Conservation (phyloP, 2,797 vertebrate species). For the Rhadinocentrus ornatus region DNA sequence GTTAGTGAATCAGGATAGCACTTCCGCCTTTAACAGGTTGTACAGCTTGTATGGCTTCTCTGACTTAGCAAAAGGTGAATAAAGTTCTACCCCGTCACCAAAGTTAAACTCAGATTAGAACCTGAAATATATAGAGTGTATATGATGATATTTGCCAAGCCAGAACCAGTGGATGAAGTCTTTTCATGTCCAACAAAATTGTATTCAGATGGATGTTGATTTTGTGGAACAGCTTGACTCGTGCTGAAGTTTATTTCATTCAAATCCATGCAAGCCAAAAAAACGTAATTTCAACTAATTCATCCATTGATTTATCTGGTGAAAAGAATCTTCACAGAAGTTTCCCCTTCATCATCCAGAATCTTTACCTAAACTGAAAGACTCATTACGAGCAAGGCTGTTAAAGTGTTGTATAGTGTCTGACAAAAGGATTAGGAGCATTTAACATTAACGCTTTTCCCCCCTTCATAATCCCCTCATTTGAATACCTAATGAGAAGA, state of each 20-base stretch:
- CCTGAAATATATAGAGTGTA: not conserved
- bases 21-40: not conserved
- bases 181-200: not conserved
- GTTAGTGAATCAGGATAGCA: not conserved
- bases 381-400: slow-evolving; percentile 52
- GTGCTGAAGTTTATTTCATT: slow-evolving; percentile 18
- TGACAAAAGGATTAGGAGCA: slow-evolving; percentile 68
- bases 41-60: slow-evolving; percentile 14
- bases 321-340: slow-evolving; percentile 38
- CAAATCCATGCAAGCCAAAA: slow-evolving; percentile 25
- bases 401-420: slow-evolving; percentile 63
- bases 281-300: slow-evolving; percentile 26
- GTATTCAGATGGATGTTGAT: not conserved
- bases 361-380: slow-evolving; percentile 45
- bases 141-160: not conserved
- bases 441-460: slow-evolving; percentile 55
- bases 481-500: slow-evolving; percentile 72
- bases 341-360: slow-evolving; percentile 25
- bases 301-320: slow-evolving; percentile 28
- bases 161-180: not conserved
- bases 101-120: slow-evolving; percentile 2
- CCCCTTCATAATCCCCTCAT: slow-evolving; percentile 63
- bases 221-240: slow-evolving; percentile 27
- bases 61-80: not conserved
- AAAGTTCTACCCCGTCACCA: not conserved